Base-by-base conservation (phyloP, 2,888 invertebrate species). In the Parapristionchus giblindavisi region DNA sequence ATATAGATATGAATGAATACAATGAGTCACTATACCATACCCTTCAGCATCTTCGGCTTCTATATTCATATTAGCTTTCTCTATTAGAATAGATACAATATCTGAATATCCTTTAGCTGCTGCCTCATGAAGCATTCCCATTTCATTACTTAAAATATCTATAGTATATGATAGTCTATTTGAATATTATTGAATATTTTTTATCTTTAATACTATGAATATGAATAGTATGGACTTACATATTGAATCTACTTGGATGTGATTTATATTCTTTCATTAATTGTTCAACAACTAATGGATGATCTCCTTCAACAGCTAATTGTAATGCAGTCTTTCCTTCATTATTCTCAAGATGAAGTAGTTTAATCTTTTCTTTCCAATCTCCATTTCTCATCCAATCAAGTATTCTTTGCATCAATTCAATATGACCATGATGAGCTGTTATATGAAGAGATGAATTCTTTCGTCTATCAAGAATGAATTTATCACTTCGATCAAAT, bases 251-350 rank as follows among this genome's bases (percentile, higher is more conserved):
- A n/a, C n/a, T n/a, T n/a, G n/a, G n/a, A n/a, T n/a, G n/a, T n/a
- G n/a, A n/a, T n/a, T n/a, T 54, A 38, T 70, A 52, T 21, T 54
- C n/a, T 32, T 70, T 29, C 34, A 54, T 14, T 52, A 52, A 36
- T 54, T 70, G 36, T 21, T 38, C 36, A 5, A 70, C 52, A 36
- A 32, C 70, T 21, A 77, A 65, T 11, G 79, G 75, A 79, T 83
- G 79, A 48, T 80, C 79, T 74, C 80, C 80, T 60, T 81, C 80
- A 2, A 81, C 80, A 0, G 81, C 80, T 73, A 83, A 66, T 40
- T 77, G 58, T 61, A 81, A 48, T 0, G 80, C 80, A 1, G 81
- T 80, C 40, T 81, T 80, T 27, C 77, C 78, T 48, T 83, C 83
- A 66, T 78, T 78, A 61, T 83, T 83, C 51, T 14, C 11, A 32